Evolutionary conservation across 2,888 invertebrate genomes (phyloP), one percentile per base, ranked within the genome.

Genomic region (Mimumesa dahlbomi): DNA sequence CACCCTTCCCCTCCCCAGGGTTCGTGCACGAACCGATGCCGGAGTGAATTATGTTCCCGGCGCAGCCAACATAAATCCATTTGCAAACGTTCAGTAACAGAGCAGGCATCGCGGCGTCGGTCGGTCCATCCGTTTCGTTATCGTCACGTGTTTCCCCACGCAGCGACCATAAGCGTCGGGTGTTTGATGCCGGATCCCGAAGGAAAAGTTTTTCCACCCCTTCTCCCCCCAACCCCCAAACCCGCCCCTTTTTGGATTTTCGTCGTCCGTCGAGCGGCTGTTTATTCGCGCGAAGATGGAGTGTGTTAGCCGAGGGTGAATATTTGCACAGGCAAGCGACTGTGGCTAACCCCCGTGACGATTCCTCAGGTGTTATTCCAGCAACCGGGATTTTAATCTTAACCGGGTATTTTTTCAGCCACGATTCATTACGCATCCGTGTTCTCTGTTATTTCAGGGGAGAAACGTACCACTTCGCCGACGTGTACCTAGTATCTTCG

Each of bases 31-130:
- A 54, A 14, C 21, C 19, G 9, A 43, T 18, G 75, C 50, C 40
- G 19, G 14, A 74, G 76, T 82, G 81, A 84, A 80, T 82, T 83
- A 84, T 81, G 73, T 73, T 59, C 25, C 16, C 66, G 66, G 66
- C 43, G 64, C 45, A 38, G 62, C 64, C 64, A 62, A 73, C 78
- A 82, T 83, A 84, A 84, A 84, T 83, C 77, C 79, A 81, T 79
- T 82, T 76, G 72, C 77, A 64, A 80, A 63, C 73, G 65, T 72
- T 80, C 75, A 67, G 74, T 71, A 76, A 76, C 73, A 73, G 75
- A 77, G 54, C 63, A 54, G 64, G 66, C 66, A 36, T 50, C 48
- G 40, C 11, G 2, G 16, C 40, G 13, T n/a, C n/a, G n/a, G n/a
- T 13, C 25, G 5, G 48, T 43, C 29, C 14, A 16, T 29, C 25